A percentile compares a stretch with the other conserved stretches of the same genome.
Conservation (phyloP, 2,797 vertebrate genomes). For the Melanotaenia nigrans region DNA sequence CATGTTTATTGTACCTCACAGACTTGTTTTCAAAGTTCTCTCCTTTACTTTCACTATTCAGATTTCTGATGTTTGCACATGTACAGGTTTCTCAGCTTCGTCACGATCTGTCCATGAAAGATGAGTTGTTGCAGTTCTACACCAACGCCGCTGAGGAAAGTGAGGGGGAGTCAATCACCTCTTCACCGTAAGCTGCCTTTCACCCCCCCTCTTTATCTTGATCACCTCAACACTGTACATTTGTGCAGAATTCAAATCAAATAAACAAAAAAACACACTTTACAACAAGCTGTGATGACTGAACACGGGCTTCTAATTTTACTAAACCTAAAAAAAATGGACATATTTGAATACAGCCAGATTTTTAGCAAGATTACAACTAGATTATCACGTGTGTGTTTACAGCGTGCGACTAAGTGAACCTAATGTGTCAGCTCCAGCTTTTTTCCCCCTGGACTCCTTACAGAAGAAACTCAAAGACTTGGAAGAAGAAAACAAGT, state of each 20-base stretch:
- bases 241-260: conserved; percentile 1
- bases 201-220: neutral
- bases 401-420: conserved; percentile 90
- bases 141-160: conserved; percentile 94
- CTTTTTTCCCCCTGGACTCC: conserved; percentile 93
- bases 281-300: neutral
- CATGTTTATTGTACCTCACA: neutral
- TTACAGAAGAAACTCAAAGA: conserved; percentile 98
- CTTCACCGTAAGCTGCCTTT: conserved; percentile 89
- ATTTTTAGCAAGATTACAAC: neutral
- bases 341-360: neutral
- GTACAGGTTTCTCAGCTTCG: conserved; percentile 94
- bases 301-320: neutral
- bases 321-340: neutral
- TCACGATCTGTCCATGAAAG: conserved; percentile 97
- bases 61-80: neutral
- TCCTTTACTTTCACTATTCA: neutral
- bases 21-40: neutral
- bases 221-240: neutral
- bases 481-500: conserved; percentile 96
- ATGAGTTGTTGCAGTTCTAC: conserved; percentile 97
- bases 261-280: neutral
- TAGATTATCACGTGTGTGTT: conserved; percentile 2
- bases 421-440: conserved; percentile 86
- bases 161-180: conserved; percentile 90